phyloP scores from a whole-genome alignment of 2,888 invertebrate genomes.

The Leuctra nigra region DNA sequence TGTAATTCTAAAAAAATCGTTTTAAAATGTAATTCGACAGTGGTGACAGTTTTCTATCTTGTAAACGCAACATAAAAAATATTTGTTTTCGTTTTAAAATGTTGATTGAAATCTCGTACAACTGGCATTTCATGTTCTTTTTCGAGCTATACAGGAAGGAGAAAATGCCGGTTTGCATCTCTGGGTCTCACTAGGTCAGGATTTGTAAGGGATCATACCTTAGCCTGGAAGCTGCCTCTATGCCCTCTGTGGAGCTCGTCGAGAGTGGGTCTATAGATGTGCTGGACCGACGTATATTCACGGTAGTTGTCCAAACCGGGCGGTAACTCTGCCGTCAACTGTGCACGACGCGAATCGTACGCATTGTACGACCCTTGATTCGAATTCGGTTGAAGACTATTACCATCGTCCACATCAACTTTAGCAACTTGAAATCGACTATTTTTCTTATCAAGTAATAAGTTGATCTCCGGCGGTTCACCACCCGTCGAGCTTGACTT shows the following conservation, averaged over 20 bases:
- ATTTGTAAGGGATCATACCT: no score
- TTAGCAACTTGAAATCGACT: conserved; percentile 33
- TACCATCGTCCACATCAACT: conserved; percentile 28
- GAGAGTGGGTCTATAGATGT: conserved; percentile 36
- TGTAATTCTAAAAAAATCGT: no score
- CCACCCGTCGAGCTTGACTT: background rate
- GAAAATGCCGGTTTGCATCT: background rate
- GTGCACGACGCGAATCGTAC: conserved; percentile 34
- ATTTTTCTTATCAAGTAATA: no score
- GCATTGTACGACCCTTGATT: conserved; percentile 32
- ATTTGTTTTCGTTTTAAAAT: no score
- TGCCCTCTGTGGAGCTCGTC: conserved; percentile 36
- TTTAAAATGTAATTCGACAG: no score
- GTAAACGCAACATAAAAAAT: no score
- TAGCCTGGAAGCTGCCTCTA: conserved; percentile 28
- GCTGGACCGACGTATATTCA: conserved; percentile 36
- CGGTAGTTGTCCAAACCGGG: conserved; percentile 43
- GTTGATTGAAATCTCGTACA: no score
- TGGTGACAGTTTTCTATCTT: no score
- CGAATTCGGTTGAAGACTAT: conserved; percentile 11
- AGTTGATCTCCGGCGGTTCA: background rate
- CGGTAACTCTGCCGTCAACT: conserved; percentile 41
- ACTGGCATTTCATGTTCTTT: no score
- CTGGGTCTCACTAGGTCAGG: background rate
- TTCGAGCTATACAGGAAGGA: background rate